Conservation (phyloP, 1,140 invertebrate genomes). For the Antheraea pernyi region DNA sequence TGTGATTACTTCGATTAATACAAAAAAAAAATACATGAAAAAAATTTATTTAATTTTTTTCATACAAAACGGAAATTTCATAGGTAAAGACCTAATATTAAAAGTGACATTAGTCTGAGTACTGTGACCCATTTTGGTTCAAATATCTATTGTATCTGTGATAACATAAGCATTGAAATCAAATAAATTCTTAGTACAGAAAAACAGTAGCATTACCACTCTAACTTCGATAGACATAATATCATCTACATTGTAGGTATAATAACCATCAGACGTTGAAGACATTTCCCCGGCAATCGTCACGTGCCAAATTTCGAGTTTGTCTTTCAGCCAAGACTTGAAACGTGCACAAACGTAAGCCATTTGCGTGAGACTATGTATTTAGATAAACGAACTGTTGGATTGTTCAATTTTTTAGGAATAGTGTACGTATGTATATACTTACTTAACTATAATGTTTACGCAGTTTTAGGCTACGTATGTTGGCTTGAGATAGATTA, state of each 20-base stretch:
- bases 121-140: too few species aligned
- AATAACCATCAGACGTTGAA: conserved; percentile 12
- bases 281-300: conserved; percentile 18
- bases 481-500: too few species aligned
- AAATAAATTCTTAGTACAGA: not conserved
- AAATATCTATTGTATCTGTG: too few species aligned
- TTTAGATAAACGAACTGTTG: not conserved
- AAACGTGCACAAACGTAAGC: conserved; percentile 1
- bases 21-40: too few species aligned
- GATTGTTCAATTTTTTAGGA: not conserved
- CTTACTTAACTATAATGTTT: too few species aligned
- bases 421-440: not conserved
- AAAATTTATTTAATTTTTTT: too few species aligned
- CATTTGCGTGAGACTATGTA: conserved; percentile 9
- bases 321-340: conserved; percentile 20
- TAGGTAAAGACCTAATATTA: too few species aligned
- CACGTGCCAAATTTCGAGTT: conserved; percentile 30
- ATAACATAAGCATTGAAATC: too few species aligned
- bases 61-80: too few species aligned
- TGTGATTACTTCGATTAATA: too few species aligned
- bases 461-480: too few species aligned
- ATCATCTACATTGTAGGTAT: conserved; percentile 11
- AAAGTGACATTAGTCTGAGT: too few species aligned
- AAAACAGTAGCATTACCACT: not conserved
- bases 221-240: not conserved